Evolutionary conservation across 2,888 invertebrate species (phyloP), one percentile per base, ranked within the genome.

Genomic region (Agrenia bidenticulata): DNA sequence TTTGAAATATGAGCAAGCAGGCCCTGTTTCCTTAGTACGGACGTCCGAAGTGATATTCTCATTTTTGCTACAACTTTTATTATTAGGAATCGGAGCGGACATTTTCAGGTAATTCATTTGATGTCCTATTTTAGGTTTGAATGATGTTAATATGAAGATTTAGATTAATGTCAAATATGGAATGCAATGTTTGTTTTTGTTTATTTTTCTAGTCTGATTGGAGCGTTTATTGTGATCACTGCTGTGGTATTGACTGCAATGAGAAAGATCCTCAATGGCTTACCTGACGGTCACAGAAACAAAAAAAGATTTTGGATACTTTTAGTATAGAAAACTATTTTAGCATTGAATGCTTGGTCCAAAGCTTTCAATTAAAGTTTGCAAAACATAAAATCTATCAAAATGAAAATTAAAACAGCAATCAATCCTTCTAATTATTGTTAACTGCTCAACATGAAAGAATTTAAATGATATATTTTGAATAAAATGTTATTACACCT

Each of bases 1-100:
- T 0, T 41, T 72, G 1, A 72, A 72, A 39, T 72, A 67, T 24
- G 69, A 72, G 23, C 66, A 72, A 23, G 67, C 69, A n/a, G 70
- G 70, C n/a, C 63, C 63, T 5, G 69, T 69, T 1, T 62, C 63
- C 5, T 19, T 69, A 11, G 57, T 69, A 0, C 21, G 66, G 19
- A 66, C 66, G 4, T 58, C 42, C 9, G 69, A 69, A 42, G 56
- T 66, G 4, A 32, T 72, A 9, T 69, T 69, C 39, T 67, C 67
- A 1, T 72, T 72, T 37, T 11, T 63, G 1, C 67, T 67, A 67
- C 72, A 72, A 59, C 45, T 62, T 1, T 26, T 66, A 9, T 69
- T 72, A 27, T 64, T 72, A 0, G 65, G 66, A 58, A 64, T 72
- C 7, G 13, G 17, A 7, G 67, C 72, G 4, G 63, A 69, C 58